A percentile compares a stretch with the other conserved stretches of the same genome.
phyloP scores from a whole-genome alignment of 2,888 invertebrate genomes.

The Oxycera nigricornis region DNA sequence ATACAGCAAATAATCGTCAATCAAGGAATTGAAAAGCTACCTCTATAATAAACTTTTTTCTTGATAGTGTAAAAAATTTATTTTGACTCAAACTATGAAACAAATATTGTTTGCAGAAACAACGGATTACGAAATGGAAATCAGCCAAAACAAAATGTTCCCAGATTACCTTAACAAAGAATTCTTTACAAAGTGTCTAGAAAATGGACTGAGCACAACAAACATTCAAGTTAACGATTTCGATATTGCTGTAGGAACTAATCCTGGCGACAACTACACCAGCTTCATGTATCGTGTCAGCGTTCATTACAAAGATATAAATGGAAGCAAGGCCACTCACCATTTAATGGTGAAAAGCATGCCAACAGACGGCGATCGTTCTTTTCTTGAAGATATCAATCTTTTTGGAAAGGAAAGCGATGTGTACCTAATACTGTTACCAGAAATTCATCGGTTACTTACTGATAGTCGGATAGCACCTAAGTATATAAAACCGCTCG shows the following conservation, averaged over 20 bases:
- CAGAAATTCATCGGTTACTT: constrained; percentile 54
- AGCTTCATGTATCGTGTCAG: constrained; percentile 39
- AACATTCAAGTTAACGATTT: constrained; percentile 56
- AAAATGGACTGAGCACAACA: constrained; percentile 57
- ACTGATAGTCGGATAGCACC: constrained; percentile 55
- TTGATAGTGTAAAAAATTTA: no score
- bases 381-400: constrained; percentile 61
- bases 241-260: constrained; percentile 44
- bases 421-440: constrained; percentile 62
- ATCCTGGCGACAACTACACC: constrained; percentile 41
- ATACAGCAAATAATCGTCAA: no score
- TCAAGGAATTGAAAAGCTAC: no score
- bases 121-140: no score
- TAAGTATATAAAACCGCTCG: no score
- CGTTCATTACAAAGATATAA: background rate
- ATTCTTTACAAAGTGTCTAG: constrained; percentile 57
- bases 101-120: no score
- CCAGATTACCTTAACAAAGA: constrained; percentile 47
- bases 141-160: no score
- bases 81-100: no score
- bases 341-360: constrained; percentile 55
- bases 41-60: no score
- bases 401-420: constrained; percentile 62
- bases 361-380: constrained; percentile 55
- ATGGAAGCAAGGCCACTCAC: background rate